phyloP scores from a whole-genome alignment of 2,888 invertebrate species.

The Hydropsyche betteni region DNA sequence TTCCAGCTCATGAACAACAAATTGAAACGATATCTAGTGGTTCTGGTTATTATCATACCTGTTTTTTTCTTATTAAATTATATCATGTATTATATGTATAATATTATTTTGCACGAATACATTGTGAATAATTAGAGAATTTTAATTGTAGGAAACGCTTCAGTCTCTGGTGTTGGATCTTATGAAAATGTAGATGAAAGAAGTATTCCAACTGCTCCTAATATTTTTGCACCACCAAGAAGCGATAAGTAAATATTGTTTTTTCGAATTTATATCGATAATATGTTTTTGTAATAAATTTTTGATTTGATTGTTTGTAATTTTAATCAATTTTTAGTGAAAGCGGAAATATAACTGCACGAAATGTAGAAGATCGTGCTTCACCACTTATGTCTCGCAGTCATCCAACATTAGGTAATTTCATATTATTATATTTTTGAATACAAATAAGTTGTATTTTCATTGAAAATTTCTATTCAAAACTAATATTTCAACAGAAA shows the following conservation, averaged over 20 bases:
- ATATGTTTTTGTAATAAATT: not conserved
- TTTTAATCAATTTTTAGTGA: slow-evolving; percentile 65
- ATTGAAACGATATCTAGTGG: slow-evolving; percentile 39
- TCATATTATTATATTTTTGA: not conserved
- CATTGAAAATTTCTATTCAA: too few species aligned
- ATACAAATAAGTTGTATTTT: slow-evolving; percentile 49
- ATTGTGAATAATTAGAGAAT: not conserved
- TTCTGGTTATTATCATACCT: not conserved
- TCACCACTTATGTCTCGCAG: slow-evolving; percentile 58
- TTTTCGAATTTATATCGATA: not conserved
- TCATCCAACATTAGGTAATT: slow-evolving; percentile 45
- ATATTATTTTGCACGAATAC: not conserved
- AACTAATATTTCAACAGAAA: too few species aligned
- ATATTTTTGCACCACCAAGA: slow-evolving; percentile 82
- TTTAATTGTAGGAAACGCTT: slow-evolving; percentile 55
- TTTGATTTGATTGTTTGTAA: not conserved
- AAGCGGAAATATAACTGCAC: slow-evolving; percentile 63
- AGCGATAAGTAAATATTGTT: slow-evolving; percentile 72
- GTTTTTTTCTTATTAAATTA: not conserved
- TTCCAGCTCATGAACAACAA: slow-evolving; percentile 28
- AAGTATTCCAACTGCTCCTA: slow-evolving; percentile 91
- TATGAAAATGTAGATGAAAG: slow-evolving; percentile 68
- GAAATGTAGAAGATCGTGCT: slow-evolving; percentile 75
- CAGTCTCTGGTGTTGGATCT: slow-evolving; percentile 54
- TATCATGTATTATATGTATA: not conserved